Percentiles rank a stretch among this genome's conserved stretches.
phyloP scores from a whole-genome alignment of 2,888 invertebrate species.

The Spilarctia lutea region DNA sequence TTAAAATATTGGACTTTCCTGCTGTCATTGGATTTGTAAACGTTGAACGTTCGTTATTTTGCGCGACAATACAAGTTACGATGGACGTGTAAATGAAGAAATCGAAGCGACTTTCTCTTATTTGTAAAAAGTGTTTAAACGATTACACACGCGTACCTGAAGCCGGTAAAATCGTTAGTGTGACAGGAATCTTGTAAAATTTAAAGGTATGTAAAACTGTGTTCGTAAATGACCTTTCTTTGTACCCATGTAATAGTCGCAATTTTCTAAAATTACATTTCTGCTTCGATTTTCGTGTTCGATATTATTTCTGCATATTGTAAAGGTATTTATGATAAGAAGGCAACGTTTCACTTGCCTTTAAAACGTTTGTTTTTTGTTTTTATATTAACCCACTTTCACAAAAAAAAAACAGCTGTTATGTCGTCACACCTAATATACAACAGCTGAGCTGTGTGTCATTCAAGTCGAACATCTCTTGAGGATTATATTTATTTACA shows the following conservation, averaged over 20 bases:
- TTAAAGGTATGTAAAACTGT: slow-evolving; percentile 61
- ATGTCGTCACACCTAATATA: slow-evolving; percentile 70
- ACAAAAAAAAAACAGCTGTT: slow-evolving; percentile 75
- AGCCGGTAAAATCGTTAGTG: slow-evolving; percentile 30
- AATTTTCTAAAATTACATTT: slow-evolving; percentile 54
- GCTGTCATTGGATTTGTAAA: slow-evolving; percentile 51
- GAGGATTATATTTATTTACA: background rate
- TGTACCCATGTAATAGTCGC: slow-evolving; percentile 69
- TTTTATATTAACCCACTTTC: slow-evolving; percentile 70
- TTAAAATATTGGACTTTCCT: slow-evolving; percentile 36
- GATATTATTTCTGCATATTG: slow-evolving; percentile 20
- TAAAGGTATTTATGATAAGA: slow-evolving; percentile 19
- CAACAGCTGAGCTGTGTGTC: slow-evolving; percentile 68
- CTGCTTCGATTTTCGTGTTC: slow-evolving; percentile 29
- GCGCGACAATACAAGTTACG: slow-evolving; percentile 65
- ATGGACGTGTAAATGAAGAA: slow-evolving; percentile 66
- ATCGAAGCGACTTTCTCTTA: slow-evolving; percentile 62
- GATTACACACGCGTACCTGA: slow-evolving; percentile 32
- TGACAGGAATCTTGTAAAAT: slow-evolving; percentile 41
- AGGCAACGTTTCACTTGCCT: slow-evolving; percentile 31
- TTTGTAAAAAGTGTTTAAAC: slow-evolving; percentile 50
- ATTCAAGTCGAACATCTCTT: slow-evolving; percentile 14
- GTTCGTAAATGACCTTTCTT: slow-evolving; percentile 71
- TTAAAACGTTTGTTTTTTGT: slow-evolving; percentile 29
- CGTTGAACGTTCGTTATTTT: slow-evolving; percentile 58